Conservation (phyloP, 2,888 invertebrate species). For the Drosophila buzzatii region DNA sequence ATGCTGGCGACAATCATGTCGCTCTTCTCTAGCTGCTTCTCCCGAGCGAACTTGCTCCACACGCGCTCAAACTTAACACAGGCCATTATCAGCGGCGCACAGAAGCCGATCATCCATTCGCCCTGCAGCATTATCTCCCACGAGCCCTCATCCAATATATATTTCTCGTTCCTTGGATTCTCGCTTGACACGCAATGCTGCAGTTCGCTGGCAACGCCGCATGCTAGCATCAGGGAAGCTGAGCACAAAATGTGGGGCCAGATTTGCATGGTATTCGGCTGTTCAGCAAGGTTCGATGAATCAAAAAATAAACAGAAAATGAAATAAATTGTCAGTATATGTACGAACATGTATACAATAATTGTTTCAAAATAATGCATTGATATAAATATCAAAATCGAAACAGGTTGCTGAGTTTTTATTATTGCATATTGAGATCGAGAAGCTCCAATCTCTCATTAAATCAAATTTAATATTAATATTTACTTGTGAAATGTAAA, state of each 20-base stretch:
- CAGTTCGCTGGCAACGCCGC: not conserved
- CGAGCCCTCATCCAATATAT: slow-evolving; percentile 21
- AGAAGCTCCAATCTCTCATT: no score
- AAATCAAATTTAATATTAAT: no score
- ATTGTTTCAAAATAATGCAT: no score
- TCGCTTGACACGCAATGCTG: not conserved
- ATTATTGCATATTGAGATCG: no score
- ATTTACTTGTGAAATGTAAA: no score
- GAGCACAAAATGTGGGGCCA: not conserved
- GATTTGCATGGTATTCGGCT: not conserved
- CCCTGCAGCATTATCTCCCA: slow-evolving; percentile 27
- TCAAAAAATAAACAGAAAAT: not conserved
- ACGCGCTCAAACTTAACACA: slow-evolving; percentile 23
- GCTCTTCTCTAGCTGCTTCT: not conserved
- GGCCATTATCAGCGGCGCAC: slow-evolving; percentile 14
- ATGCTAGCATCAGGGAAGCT: not conserved
- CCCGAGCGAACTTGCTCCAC: slow-evolving; percentile 22
- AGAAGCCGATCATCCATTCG: slow-evolving; percentile 36
- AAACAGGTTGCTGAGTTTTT: no score
- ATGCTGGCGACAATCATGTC: slow-evolving; percentile 27
- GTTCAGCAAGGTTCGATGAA: no score
- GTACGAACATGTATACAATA: not conserved
- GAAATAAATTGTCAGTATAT: not conserved
- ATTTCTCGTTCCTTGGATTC: not conserved
- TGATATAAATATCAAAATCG: no score